Evolutionary conservation across 2,888 invertebrate species (phyloP).

Genomic region (Andrena dorsata): DNA sequence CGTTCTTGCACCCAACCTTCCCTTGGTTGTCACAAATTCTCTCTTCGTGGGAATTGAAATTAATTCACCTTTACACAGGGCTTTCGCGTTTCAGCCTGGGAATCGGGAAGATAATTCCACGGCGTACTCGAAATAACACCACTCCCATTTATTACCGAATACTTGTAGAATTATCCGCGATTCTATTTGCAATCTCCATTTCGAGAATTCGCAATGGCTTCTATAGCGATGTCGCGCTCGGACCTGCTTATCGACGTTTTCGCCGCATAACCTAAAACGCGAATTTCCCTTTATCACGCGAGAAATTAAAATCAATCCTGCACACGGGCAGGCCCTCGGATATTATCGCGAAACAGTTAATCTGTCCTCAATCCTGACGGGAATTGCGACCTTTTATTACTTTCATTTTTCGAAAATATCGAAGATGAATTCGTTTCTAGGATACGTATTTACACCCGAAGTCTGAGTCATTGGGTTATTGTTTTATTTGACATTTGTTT

Average conservation of each 20-base stretch:
- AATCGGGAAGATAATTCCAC: neutral
- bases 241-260: neutral
- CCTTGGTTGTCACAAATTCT: slow-evolving; percentile 25
- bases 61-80: neutral
- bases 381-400: neutral
- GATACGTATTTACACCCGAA: slow-evolving; percentile 23
- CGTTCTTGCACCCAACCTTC: slow-evolving; percentile 39
- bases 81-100: neutral
- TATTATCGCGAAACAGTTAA: neutral
- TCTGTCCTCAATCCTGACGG: neutral
- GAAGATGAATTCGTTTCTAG: slow-evolving; percentile 1
- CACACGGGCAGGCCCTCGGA: too few relatives aligned
- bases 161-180: too few relatives aligned
- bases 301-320: neutral
- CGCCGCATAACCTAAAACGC: slow-evolving; percentile 50
- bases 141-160: too few relatives aligned
- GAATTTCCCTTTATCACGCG: neutral
- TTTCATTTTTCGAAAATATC: neutral
- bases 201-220: neutral
- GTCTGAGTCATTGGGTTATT: slow-evolving; percentile 46
- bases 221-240: neutral
- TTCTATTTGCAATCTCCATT: too few relatives aligned
- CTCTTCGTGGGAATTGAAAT: slow-evolving; percentile 5
- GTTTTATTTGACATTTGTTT: slow-evolving; percentile 31
- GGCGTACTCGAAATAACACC: neutral